A percentile compares a stretch with the other conserved stretches of the same genome.
phyloP scores from a whole-genome alignment of 2,797 vertebrate species.

The Schizopygopsis pylzovi region DNA sequence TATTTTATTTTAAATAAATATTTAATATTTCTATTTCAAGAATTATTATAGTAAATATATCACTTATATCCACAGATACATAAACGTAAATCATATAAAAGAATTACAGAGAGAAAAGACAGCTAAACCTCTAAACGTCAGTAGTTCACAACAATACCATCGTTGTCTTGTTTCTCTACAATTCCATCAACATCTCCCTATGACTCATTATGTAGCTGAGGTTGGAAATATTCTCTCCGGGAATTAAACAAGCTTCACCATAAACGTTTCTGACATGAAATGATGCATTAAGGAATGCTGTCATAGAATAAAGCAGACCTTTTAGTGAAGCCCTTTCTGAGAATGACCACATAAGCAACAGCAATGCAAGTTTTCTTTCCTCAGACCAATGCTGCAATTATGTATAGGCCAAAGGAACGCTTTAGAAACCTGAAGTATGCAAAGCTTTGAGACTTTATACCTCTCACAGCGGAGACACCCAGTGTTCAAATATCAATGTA shows the following conservation, averaged over 20 bases:
- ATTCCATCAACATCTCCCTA: conserved; percentile 35
- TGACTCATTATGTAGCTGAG: conserved; percentile 29
- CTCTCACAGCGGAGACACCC: conserved; percentile 48
- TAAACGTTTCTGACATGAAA: conserved; percentile 23
- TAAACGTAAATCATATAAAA: not conserved
- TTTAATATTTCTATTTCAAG: not conserved
- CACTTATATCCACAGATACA: not conserved
- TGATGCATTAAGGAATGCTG: conserved; percentile 19
- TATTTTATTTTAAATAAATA: not conserved
- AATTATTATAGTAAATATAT: not conserved
- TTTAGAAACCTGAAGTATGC: conserved; percentile 49
- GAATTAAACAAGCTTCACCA: conserved; percentile 20
- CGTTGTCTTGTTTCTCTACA: not conserved
- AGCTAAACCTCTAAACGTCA: not conserved
- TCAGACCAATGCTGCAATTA: conserved; percentile 21
- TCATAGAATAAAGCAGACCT: conserved; percentile 4
- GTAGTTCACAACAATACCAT: not conserved
- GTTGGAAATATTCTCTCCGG: conserved; percentile 28
- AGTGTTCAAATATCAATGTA: conserved; percentile 52
- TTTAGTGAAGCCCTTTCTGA: conserved; percentile 26
- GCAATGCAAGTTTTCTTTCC: not conserved
- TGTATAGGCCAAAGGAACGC: conserved; percentile 45
- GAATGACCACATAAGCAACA: conserved; percentile 46
- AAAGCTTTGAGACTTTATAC: conserved; percentile 41
- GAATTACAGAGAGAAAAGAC: not conserved